These are phyloP conservation scores for Cheilosia urbana DNA, from an alignment of 2,888 invertebrate genomes.

Conservation along the genomic window DNA sequence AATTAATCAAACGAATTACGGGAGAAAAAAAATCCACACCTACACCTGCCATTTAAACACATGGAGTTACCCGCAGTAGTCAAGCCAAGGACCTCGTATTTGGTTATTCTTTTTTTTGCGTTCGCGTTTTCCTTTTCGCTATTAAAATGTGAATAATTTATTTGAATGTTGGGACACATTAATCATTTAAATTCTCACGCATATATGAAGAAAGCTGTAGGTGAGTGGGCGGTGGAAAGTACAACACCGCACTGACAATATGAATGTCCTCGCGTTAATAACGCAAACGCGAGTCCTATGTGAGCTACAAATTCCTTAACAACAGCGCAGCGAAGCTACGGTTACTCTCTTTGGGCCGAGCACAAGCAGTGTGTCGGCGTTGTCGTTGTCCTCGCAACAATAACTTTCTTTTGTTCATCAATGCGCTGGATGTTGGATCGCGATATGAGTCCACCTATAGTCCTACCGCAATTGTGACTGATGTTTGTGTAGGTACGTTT, in stretches of 20 bases:
- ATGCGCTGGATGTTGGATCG: conserved; percentile 17
- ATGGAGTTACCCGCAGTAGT: not conserved
- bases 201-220: conserved; percentile 43
- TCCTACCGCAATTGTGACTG: conserved; percentile 15
- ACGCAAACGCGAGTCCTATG: conserved; percentile 16
- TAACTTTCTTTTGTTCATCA: conserved; percentile 32
- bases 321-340: not conserved
- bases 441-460: conserved; percentile 9
- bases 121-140: conserved; percentile 35
- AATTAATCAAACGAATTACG: conserved; percentile 60
- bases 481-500: conserved; percentile 16
- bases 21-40: conserved; percentile 23
- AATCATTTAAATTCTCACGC: conserved; percentile 55
- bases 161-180: conserved; percentile 57
- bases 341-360: conserved; percentile 16
- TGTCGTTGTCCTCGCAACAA: not conserved
- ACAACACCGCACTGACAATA: conserved; percentile 1
- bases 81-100: conserved; percentile 30
- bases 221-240: not conserved
- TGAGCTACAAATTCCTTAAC: conserved; percentile 11
- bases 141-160: conserved; percentile 70
- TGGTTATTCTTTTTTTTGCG: not conserved
- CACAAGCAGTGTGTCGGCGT: conserved; percentile 12
- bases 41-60: not conserved
- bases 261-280: conserved; percentile 51